Conservation (phyloP, 2,888 invertebrate species). For the Biston stratarius region DNA sequence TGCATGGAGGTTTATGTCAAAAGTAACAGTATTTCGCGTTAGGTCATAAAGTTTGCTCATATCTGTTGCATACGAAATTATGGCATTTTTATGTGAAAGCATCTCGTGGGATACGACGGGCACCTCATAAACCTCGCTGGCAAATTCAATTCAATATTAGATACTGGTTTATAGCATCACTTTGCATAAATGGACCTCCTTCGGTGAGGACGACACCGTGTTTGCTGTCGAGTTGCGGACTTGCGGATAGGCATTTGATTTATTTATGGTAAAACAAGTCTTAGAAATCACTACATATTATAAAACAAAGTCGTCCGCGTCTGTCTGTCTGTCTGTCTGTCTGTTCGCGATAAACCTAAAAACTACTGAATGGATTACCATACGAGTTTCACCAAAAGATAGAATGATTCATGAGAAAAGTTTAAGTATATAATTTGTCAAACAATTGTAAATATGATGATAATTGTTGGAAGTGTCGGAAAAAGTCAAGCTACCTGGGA, state of each 20-base stretch:
- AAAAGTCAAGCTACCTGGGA: no score
- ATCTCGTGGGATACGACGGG: slow-evolving; percentile 60
- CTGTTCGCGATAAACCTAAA: no score
- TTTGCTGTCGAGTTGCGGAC: slow-evolving; percentile 10
- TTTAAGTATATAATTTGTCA: no score
- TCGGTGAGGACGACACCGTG: slow-evolving; percentile 25
- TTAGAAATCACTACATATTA: no score
- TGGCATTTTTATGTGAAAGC: slow-evolving; percentile 73
- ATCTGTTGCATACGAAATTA: slow-evolving; percentile 77
- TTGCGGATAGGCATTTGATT: slow-evolving; percentile 1
- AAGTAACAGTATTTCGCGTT: slow-evolving; percentile 41
- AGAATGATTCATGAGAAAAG: no score
- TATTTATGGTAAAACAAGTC: slow-evolving; percentile 15
- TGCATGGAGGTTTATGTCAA: slow-evolving; percentile 50
- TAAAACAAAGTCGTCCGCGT: no score
- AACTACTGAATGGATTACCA: no score
- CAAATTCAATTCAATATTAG: slow-evolving; percentile 75
- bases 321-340: no score
- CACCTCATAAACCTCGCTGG: slow-evolving; percentile 73
- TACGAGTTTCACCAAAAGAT: no score
- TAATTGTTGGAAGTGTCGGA: no score
- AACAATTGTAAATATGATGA: no score
- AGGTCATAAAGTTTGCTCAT: slow-evolving; percentile 55
- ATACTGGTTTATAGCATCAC: slow-evolving; percentile 63
- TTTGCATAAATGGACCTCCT: slow-evolving; percentile 60